phyloP scores from a whole-genome alignment of 2,113 vertebrate genomes.

The Euleptes europaea region DNA sequence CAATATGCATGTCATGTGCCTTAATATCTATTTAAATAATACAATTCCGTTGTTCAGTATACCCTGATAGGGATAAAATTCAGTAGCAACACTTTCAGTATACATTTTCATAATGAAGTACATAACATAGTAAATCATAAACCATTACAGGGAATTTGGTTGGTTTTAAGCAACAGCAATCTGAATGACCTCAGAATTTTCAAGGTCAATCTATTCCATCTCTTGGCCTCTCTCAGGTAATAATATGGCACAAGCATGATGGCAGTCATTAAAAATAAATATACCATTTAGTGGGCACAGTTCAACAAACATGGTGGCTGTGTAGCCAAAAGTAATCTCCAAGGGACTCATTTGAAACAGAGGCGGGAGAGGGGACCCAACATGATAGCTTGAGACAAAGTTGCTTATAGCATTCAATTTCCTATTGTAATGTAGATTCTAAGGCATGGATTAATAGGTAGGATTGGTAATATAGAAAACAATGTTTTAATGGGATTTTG shows the following conservation, averaged over 20 bases:
- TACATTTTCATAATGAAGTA: slow-evolving; percentile 73
- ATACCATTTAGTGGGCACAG: neutral
- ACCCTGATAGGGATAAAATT: slow-evolving; percentile 64
- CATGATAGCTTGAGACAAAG: neutral
- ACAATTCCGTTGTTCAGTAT: slow-evolving; percentile 73
- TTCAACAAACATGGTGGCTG: neutral
- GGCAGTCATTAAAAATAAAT: neutral
- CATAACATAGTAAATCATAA: neutral
- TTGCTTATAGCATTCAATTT: neutral
- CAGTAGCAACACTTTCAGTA: slow-evolving; percentile 75
- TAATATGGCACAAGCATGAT: neutral
- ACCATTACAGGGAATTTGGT: neutral
- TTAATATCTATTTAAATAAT: slow-evolving; percentile 85
- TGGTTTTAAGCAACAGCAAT: slow-evolving; percentile 59
- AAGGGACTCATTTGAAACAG: neutral
- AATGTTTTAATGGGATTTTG: neutral
- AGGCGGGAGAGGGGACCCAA: neutral
- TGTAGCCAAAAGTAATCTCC: neutral
- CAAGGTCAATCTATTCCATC: neutral
- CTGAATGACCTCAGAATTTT: slow-evolving; percentile 48
- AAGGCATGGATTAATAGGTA: neutral
- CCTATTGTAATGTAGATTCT: neutral
- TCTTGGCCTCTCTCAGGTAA: neutral
- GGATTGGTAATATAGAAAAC: slow-evolving; percentile 13
- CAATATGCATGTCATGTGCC: slow-evolving; percentile 73